Percentiles rank a stretch among this genome's conserved stretches.
phyloP scores from a whole-genome alignment of 2,113 vertebrate genomes.

The Gorsachius goisagi region DNA sequence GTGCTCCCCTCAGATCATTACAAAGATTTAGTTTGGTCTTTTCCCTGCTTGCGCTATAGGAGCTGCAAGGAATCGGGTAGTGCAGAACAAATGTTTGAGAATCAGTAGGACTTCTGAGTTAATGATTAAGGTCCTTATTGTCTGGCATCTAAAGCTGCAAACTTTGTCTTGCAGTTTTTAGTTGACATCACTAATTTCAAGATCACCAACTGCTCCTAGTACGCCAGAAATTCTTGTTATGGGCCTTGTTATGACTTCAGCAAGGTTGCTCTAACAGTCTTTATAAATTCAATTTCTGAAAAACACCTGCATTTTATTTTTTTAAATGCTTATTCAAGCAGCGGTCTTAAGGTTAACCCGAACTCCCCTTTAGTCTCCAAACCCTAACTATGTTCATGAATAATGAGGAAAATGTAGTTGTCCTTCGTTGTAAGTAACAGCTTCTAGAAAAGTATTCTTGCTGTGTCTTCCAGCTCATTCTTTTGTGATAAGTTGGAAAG shows the following conservation, averaged over 20 bases:
- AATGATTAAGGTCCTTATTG: background rate
- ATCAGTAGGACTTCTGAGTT: background rate
- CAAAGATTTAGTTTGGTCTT: background rate
- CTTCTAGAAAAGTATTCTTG: background rate
- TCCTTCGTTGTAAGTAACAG: background rate
- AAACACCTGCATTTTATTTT: background rate
- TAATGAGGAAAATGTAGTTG: background rate
- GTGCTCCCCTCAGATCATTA: background rate
- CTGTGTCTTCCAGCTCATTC: background rate
- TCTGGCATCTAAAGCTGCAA: background rate
- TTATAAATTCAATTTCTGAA: background rate
- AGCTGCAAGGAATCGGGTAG: background rate
- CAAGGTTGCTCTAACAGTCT: background rate
- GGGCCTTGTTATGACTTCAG: background rate
- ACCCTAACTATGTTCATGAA: background rate
- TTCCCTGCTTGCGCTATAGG: background rate
- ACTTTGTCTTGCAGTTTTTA: background rate
- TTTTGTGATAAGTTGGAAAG: background rate
- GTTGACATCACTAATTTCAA: background rate
- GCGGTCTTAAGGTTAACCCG: background rate
- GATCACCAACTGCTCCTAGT: background rate
- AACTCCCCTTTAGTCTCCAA: background rate
- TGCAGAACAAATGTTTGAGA: background rate
- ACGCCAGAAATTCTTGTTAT: background rate
- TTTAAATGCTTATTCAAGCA: background rate